Conservation (phyloP, 2,888 invertebrate genomes). For the Drosophila nigritarsus region DNA sequence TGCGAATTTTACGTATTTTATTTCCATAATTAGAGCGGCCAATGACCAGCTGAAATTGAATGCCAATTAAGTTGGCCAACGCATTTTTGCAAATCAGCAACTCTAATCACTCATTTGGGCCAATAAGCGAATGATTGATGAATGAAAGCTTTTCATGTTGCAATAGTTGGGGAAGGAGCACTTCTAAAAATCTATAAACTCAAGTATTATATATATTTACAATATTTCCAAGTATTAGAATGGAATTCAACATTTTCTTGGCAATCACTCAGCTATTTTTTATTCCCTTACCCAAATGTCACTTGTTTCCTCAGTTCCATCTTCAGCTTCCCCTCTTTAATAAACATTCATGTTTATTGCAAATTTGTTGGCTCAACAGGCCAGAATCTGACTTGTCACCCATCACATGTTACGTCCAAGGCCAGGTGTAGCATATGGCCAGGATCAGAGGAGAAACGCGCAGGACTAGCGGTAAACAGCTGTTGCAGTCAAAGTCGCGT, state of each 20-base stretch:
- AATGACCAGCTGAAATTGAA: slow-evolving; percentile 57
- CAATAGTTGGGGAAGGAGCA: too few species aligned
- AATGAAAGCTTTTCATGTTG: neutral
- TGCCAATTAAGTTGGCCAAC: slow-evolving; percentile 61
- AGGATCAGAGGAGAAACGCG: slow-evolving; percentile 19
- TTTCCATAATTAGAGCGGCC: slow-evolving; percentile 54
- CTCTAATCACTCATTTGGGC: slow-evolving; percentile 20
- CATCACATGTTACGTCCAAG: slow-evolving; percentile 61
- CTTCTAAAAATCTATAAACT: too few species aligned
- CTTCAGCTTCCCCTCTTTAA: slow-evolving; percentile 38
- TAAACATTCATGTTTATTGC: slow-evolving; percentile 74
- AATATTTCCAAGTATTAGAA: neutral
- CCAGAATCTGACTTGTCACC: slow-evolving; percentile 60
- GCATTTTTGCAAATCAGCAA: slow-evolving; percentile 1
- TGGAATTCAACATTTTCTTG: neutral
- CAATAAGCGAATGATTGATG: slow-evolving; percentile 4
- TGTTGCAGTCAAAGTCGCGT: slow-evolving; percentile 59
- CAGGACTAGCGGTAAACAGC: slow-evolving; percentile 50
- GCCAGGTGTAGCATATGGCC: slow-evolving; percentile 43
- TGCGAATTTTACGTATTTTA: slow-evolving; percentile 37
- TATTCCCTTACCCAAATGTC: neutral
- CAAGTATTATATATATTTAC: neutral
- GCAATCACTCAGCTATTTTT: slow-evolving; percentile 1
- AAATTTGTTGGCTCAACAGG: slow-evolving; percentile 58
- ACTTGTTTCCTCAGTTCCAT: slow-evolving; percentile 12